phyloP scores from a whole-genome alignment of 2,113 vertebrate species.

The Leptodactylus fuscus region DNA sequence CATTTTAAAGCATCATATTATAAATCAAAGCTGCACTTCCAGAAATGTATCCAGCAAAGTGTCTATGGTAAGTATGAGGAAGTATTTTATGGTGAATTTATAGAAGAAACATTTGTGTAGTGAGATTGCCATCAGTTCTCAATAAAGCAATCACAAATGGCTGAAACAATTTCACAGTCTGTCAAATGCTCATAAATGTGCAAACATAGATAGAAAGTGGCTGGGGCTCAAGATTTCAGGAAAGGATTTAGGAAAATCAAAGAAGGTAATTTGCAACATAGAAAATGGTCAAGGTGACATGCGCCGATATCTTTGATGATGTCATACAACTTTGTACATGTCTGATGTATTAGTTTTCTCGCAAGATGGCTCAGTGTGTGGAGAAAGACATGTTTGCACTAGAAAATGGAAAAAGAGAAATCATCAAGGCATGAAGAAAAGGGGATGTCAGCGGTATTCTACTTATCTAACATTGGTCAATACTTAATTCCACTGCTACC shows the following conservation, averaged over 20 bases:
- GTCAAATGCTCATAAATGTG: conserved; percentile 24
- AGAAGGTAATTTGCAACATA: not conserved
- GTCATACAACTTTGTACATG: not conserved
- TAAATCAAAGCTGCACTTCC: not conserved
- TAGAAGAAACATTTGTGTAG: not conserved
- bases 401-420: too few species aligned
- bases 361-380: not conserved
- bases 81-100: not conserved
- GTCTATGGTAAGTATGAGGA: not conserved
- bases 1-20: conserved; percentile 20
- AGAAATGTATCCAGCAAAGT: not conserved
- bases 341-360: not conserved
- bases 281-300: conserved; percentile 6
- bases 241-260: not conserved
- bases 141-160: not conserved
- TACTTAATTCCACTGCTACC: too few species aligned
- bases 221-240: not conserved
- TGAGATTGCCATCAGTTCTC: conserved; percentile 1
- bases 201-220: conserved; percentile 4
- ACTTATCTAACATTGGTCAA: too few species aligned
- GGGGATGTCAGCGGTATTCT: too few species aligned
- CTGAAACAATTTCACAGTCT: conserved; percentile 14
- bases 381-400: not conserved
- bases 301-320: not conserved
- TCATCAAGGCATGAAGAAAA: too few species aligned